Base-by-base conservation (phyloP, 2,888 invertebrate species). In the Eupithecia tripunctaria region DNA sequence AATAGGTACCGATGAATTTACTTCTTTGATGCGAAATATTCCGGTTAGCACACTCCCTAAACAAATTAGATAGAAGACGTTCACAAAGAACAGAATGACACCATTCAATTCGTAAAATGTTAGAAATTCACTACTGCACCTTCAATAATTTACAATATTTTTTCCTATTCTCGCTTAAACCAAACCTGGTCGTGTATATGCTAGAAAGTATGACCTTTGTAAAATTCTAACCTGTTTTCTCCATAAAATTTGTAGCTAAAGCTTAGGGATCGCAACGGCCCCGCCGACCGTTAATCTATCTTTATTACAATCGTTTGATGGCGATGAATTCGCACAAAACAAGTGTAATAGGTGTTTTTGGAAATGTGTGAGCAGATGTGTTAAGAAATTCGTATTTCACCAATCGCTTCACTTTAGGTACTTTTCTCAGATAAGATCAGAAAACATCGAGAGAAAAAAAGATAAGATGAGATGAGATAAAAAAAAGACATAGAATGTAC, bases 281-380 rank as follows among this genome's bases (percentile, higher is more conserved):
- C 74, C 75, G 41, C 70, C 72, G 68, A 70, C 72, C 76, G 74
- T 74, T 79, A 77, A 79, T 79, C 79, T 74, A 79, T 79, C 79
- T 79, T 76, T 79, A 79, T 79, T 76, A 75, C 79, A 74, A 79
- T 76, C 79, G 78, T 78, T 79, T 76, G 76, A 79, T 76, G 74
- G 70, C 79, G 72, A 78, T 79, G 78, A 78, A 79, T 79, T 78
- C 72, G 72, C 79, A 79, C 78, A 78, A 76, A 74, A 75, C 72
- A 74, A 74, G 74, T 72, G 70, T 59, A 74, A 67, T 59, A 66
- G 68, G 36, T 68, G 43, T 71, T 66, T 74, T 69, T 71, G 29
- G 47, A 70, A 59, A 51, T 63, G 67, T 63, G 25, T 1, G 36
- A 64, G 21, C 64, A 64, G 38, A 64, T 64, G 64, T 64, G 38